These are phyloP conservation scores for Lamprologus lemairii DNA, from an alignment of 2,113 vertebrate genomes.

Conservation along the genomic window DNA sequence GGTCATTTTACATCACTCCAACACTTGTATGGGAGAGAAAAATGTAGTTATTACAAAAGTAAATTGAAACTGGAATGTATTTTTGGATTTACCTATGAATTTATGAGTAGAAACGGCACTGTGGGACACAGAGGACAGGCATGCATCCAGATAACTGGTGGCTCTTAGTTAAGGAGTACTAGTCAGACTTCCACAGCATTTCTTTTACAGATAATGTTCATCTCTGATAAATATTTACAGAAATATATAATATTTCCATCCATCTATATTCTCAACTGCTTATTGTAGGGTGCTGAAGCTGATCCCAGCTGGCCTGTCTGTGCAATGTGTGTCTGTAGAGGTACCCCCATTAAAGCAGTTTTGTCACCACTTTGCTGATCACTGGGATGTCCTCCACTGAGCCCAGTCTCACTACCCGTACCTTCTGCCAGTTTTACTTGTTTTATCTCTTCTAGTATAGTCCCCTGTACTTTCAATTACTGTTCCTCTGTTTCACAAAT, in stretches of 20 bases:
- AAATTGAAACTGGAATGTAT: slow-evolving; percentile 30
- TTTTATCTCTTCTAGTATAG: background rate
- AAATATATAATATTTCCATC: background rate
- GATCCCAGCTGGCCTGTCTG: background rate
- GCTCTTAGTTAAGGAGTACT: background rate
- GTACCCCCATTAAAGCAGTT: background rate
- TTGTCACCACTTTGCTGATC: background rate
- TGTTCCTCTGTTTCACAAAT: background rate
- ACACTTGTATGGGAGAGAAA: slow-evolving; percentile 3
- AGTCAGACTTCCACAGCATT: background rate
- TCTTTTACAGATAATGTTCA: background rate
- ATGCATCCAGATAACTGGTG: background rate
- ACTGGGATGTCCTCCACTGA: background rate
- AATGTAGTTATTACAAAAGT: slow-evolving; percentile 30
- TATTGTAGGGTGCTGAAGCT: background rate
- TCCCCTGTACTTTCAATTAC: background rate
- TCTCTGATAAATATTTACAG: background rate
- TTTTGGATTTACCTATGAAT: background rate
- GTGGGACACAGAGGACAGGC: background rate
- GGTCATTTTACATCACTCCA: slow-evolving; percentile 75
- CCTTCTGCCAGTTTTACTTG: background rate
- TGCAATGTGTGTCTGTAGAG: background rate
- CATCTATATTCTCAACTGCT: background rate
- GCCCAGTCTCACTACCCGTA: background rate
- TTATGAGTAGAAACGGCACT: background rate